Evolutionary conservation across 2,888 invertebrate species (phyloP).

Genomic region (Dilophus febrilis): DNA sequence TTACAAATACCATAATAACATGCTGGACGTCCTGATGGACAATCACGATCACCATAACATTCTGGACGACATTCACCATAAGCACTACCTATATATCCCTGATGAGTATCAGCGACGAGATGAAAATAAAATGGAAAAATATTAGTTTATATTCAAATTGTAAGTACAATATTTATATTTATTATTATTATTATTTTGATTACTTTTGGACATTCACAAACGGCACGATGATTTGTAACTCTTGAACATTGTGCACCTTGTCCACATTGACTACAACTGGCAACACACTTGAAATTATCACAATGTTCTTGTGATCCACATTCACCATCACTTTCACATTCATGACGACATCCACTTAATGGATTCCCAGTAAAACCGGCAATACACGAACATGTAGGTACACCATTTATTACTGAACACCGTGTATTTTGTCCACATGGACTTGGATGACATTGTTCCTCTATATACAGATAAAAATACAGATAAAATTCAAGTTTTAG

Average conservation of each 20-base stretch:
- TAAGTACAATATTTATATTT: too few relatives aligned
- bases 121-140: background rate
- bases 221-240: slow-evolving; percentile 54
- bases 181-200: too few relatives aligned
- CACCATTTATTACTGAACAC: slow-evolving; percentile 58
- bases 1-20: slow-evolving; percentile 68
- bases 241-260: slow-evolving; percentile 60
- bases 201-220: slow-evolving; percentile 31
- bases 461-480: slow-evolving; percentile 31
- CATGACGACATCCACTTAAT: slow-evolving; percentile 59
- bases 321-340: slow-evolving; percentile 62
- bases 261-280: slow-evolving; percentile 63
- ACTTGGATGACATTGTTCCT: slow-evolving; percentile 66
- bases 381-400: slow-evolving; percentile 63
- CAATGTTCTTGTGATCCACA: slow-evolving; percentile 55
- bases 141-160: background rate
- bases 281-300: slow-evolving; percentile 54
- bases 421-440: slow-evolving; percentile 69
- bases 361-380: slow-evolving; percentile 51
- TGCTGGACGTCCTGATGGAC: slow-evolving; percentile 57
- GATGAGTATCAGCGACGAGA: background rate
- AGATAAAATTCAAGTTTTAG: too few relatives aligned
- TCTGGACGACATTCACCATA: slow-evolving; percentile 61
- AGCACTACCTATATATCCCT: slow-evolving; percentile 61
- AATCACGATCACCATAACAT: slow-evolving; percentile 62